Conservation (phyloP, 2,113 vertebrate genomes). For the Nyctereutes procyonoides region DNA sequence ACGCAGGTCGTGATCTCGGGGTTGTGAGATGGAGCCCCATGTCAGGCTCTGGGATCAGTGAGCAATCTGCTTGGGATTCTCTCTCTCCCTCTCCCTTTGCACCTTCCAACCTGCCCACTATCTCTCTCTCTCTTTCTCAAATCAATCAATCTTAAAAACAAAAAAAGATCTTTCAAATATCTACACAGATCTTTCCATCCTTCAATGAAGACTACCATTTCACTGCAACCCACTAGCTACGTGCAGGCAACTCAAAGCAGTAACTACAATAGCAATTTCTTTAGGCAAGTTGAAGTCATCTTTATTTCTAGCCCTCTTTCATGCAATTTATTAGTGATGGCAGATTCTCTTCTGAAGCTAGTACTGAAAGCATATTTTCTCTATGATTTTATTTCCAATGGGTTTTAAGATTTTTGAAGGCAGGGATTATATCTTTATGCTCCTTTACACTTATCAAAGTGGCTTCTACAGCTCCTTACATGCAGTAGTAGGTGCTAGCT, state of each 20-base stretch:
- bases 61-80: neutral
- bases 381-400: conserved; percentile 54
- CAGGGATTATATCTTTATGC: conserved; percentile 8
- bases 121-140: neutral
- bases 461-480: neutral
- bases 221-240: neutral
- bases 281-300: conserved; percentile 13
- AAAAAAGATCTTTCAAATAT: neutral
- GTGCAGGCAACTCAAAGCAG: neutral
- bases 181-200: neutral
- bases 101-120: neutral
- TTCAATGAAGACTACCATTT: neutral
- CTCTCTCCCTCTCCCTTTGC: neutral
- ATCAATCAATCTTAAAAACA: neutral
- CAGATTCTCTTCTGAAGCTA: conserved; percentile 48
- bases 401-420: conserved; percentile 55
- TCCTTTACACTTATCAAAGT: conserved; percentile 29
- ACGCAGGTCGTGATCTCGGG: neutral
- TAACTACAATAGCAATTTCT: neutral
- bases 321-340: conserved; percentile 32
- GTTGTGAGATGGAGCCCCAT: neutral
- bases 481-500: neutral
- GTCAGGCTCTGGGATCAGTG: neutral
- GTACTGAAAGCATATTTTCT: conserved; percentile 20
- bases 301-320: conserved; percentile 28